phyloP scores from a whole-genome alignment of 53 echinoderm and acorn worm genomes.

The Antedon mediterranea region DNA sequence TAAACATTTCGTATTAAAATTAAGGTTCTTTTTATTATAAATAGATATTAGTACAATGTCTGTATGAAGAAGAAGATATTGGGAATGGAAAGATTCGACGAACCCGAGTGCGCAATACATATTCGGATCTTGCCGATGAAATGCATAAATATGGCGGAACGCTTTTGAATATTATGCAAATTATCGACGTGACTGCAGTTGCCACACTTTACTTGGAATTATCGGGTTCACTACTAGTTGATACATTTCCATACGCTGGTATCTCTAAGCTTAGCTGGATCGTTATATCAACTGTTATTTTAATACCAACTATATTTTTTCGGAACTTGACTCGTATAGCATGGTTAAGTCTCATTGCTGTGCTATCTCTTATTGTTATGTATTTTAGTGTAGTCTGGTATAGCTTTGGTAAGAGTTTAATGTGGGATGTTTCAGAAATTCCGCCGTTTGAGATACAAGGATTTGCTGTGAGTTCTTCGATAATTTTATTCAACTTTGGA shows the following conservation, averaged over 20 bases:
- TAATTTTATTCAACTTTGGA: constrained; percentile 87
- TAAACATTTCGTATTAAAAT: too few species aligned
- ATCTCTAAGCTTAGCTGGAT: constrained; percentile 69
- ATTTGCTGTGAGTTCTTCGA: constrained; percentile 68
- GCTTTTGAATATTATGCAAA: constrained; percentile 67
- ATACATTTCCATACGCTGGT: constrained; percentile 67
- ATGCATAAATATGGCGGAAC: constrained; percentile 53
- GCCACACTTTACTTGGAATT: constrained; percentile 87
- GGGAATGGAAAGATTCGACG: neutral
- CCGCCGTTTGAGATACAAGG: constrained; percentile 48
- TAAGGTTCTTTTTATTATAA: constrained; percentile 6
- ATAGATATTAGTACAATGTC: constrained; percentile 75
- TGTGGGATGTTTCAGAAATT: constrained; percentile 51
- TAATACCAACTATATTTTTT: constrained; percentile 83
- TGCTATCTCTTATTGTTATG: constrained; percentile 63
- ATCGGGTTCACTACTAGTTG: constrained; percentile 71
- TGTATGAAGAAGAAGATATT: constrained; percentile 53
- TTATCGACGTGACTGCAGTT: constrained; percentile 81
- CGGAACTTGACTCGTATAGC: constrained; percentile 85
- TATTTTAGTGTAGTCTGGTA: constrained; percentile 80
- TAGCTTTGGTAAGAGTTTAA: constrained; percentile 55
- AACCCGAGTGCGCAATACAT: constrained; percentile 57
- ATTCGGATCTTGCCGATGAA: constrained; percentile 80
- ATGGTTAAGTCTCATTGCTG: constrained; percentile 77
- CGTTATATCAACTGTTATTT: constrained; percentile 36